Evolutionary conservation across 2,797 vertebrate genomes (phyloP).

Genomic region (Myoxocephalus aenaeus): DNA sequence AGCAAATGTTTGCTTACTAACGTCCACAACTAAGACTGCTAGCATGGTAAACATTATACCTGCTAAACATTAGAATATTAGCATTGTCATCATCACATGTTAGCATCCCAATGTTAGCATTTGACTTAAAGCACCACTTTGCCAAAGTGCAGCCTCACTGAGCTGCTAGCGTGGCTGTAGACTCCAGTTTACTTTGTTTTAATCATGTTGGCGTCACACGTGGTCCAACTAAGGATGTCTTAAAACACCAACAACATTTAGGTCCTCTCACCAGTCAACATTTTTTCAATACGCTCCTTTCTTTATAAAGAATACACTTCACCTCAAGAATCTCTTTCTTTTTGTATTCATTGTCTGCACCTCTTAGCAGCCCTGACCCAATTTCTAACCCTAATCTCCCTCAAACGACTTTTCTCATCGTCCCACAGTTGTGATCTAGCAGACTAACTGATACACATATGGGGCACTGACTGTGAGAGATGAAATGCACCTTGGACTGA

Average conservation of each 20-base stretch:
- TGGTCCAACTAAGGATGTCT: neutral
- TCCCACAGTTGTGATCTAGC: conserved; percentile 7
- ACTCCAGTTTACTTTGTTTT: neutral
- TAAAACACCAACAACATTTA: conserved; percentile 1
- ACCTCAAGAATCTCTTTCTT: neutral
- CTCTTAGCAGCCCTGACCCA: neutral
- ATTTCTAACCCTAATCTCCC: neutral
- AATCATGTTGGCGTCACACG: neutral
- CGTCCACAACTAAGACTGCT: neutral
- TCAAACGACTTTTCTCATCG: conserved; percentile 7
- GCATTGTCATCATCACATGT: neutral
- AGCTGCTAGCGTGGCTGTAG: neutral
- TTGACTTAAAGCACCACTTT: neutral
- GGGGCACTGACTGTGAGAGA: conserved; percentile 31
- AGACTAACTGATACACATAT: conserved; percentile 23
- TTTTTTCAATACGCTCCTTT: neutral
- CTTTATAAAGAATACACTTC: neutral
- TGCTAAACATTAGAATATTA: neutral
- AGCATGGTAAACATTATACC: neutral
- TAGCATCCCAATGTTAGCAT: neutral
- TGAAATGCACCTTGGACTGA: conserved; percentile 48
- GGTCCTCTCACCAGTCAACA: conserved; percentile 1
- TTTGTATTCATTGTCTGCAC: too few species aligned
- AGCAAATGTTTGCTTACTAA: neutral
- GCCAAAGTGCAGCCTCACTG: neutral